These are phyloP conservation scores for Ascidia mentula DNA, from an alignment of 23 tunicate genomes.

Conservation along the genomic window DNA sequence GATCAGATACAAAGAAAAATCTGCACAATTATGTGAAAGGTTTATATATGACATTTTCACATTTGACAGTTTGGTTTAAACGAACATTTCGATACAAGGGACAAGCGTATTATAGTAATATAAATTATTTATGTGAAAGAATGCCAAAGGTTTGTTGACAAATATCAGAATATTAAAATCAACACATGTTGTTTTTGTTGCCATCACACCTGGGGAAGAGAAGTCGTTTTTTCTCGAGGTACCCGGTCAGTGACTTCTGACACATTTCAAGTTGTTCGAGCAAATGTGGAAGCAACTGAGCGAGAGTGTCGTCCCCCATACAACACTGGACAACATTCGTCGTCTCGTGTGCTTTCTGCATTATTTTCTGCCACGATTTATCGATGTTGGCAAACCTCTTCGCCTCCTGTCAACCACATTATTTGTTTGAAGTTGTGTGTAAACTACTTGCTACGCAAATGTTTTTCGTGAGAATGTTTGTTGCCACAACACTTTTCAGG, in stretches of 20 bases:
- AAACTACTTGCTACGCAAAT: too few species aligned
- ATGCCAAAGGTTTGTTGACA: too few species aligned
- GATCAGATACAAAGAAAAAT: conserved; percentile 99
- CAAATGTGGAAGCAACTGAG: conserved; percentile 94
- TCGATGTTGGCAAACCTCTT: conserved; percentile 98
- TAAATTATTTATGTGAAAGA: too few species aligned
- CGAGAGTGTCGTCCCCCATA: conserved; percentile 99
- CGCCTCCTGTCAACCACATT: conserved; percentile 65
- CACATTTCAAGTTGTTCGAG: conserved; percentile 99
- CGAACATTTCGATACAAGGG: too few species aligned
- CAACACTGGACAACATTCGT: conserved; percentile 99
- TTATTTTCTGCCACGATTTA: conserved; percentile 99
- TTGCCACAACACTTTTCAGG: too few species aligned
- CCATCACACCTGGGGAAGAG: conserved; percentile 97
- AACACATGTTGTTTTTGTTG: too few species aligned
- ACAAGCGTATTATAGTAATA: too few species aligned
- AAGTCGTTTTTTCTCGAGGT: conserved; percentile 96
- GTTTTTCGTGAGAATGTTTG: too few species aligned
- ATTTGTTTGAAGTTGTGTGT: neutral
- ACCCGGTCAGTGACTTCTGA: conserved; percentile 96
- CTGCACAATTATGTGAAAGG: conserved; percentile 25
- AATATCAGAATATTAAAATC: too few species aligned
- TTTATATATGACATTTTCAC: neutral
- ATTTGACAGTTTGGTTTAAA: too few species aligned
- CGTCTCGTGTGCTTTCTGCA: conserved; percentile 99